These are phyloP conservation scores for Ormyrus labotus DNA, from an alignment of 2,888 invertebrate species.

Conservation along the genomic window DNA sequence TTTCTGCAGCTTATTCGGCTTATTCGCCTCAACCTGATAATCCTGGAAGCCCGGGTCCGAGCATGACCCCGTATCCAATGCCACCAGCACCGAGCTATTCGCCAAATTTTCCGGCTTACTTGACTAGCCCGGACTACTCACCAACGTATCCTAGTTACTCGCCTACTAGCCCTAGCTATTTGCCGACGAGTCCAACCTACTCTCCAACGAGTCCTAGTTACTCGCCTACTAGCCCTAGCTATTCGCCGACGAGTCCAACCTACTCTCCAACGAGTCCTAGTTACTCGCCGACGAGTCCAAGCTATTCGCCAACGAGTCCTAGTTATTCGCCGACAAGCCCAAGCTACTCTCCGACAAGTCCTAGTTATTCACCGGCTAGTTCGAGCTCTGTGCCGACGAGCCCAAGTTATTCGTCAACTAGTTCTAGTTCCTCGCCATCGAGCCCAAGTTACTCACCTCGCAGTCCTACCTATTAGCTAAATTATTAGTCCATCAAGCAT, in stretches of 20 bases:
- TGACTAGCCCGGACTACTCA: slow-evolving; percentile 88
- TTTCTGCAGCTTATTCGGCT: slow-evolving; percentile 89
- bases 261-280: slow-evolving; percentile 86
- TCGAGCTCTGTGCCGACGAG: slow-evolving; percentile 87
- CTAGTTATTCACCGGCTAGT: slow-evolving; percentile 80
- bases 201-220: slow-evolving; percentile 80
- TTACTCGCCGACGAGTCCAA: slow-evolving; percentile 88
- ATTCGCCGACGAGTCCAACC: slow-evolving; percentile 87
- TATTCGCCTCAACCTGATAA: slow-evolving; percentile 89
- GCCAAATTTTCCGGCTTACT: slow-evolving; percentile 85
- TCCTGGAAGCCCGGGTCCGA: slow-evolving; percentile 89
- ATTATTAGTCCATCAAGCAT: slow-evolving; percentile 92
- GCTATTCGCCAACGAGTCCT: slow-evolving; percentile 88
- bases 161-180: slow-evolving; percentile 86
- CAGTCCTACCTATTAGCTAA: slow-evolving; percentile 88
- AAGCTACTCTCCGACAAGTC: slow-evolving; percentile 78
- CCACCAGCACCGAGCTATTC: slow-evolving; percentile 83
- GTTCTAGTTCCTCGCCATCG: slow-evolving; percentile 87
- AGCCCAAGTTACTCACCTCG: slow-evolving; percentile 86
- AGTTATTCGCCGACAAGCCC: slow-evolving; percentile 84
- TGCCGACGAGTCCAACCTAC: slow-evolving; percentile 85
- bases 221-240: slow-evolving; percentile 82
- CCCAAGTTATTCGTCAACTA: slow-evolving; percentile 89
- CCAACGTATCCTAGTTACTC: slow-evolving; percentile 87
- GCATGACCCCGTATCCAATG: slow-evolving; percentile 87